Evolutionary conservation across 1,140 invertebrate species (phyloP).

Genomic region (Linepithema humile): DNA sequence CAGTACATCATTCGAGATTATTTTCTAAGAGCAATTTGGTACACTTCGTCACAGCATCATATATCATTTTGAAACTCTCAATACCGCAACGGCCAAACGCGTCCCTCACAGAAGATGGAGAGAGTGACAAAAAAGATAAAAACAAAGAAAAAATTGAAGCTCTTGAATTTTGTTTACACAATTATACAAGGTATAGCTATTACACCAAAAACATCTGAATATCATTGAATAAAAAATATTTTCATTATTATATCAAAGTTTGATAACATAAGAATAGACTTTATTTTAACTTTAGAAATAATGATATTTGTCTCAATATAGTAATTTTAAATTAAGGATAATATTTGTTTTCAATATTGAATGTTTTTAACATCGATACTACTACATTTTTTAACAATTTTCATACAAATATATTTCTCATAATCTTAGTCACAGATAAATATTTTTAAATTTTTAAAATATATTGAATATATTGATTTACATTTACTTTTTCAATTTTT

Average conservation of each 20-base stretch:
- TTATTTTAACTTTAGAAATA: no score
- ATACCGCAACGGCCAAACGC: conserved; percentile 38
- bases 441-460: not conserved
- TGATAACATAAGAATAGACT: no score
- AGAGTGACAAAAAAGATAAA: not conserved
- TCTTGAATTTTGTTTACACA: conserved; percentile 61
- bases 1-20: not conserved
- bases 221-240: no score
- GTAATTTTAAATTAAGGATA: not conserved
- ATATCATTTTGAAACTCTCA: conserved; percentile 50
- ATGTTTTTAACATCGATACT: no score
- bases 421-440: no score
- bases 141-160: conserved; percentile 8
- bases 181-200: conserved; percentile 34
- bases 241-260: no score
- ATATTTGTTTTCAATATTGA: not conserved
- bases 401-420: no score
- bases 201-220: not conserved
- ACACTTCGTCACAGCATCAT: not conserved
- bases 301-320: not conserved
- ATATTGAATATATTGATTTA: not conserved
- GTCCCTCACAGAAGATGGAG: not conserved
- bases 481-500: not conserved
- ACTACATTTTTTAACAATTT: no score
- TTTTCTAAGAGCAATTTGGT: conserved; percentile 45